Base-by-base conservation (phyloP, 2,888 invertebrate genomes). In the Tetrapedia diversipes region DNA sequence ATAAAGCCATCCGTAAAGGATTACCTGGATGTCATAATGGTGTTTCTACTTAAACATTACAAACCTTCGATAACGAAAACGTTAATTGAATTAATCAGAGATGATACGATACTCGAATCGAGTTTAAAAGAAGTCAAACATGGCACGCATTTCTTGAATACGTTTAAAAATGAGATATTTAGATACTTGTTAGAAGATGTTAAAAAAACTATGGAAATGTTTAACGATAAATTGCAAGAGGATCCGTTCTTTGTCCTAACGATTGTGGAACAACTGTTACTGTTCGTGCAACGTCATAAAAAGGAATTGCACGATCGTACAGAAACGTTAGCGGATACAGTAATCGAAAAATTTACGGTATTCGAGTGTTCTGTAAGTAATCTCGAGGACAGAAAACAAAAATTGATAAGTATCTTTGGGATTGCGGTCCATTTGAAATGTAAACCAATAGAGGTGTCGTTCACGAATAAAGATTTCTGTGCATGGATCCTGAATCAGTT, bases 141-240 rank as follows among this genome's bases (percentile, higher is more conserved):
- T 60, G 92, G 92, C 0, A 88, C 90, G 73, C 84, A 91, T 72
- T 92, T 92, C 79, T 74, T 91, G 22, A 85, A 85, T 45, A 81
- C 75, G 2, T 92, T 91, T 43, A 89, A 88, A 60, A 70, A 72
- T 10, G 77, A 86, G 0, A 86, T 92, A 49, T 88, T 88, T 54
- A 75, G 75, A 7, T 89, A 86, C 56, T 79, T 91, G 43, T 65
- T 91, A 16, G 80, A 73, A 19, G 79, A 89, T 16, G 29, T 81
- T 7, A 79, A 79, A 37, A 63, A 83, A 49, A 88, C 88, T 2
- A 77, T 91, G 37, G n/a, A 75, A 29, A 68, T 81, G 10, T 47
- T 91, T 4, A 79, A 86, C 2, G 70, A 80, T 8, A 57, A 85
- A 1, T 54, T 88, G 11, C 75, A 69, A 39, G 45, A 74, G 4